Conservation (phyloP, 2,113 vertebrate genomes). For the Nansenia antarctica region DNA sequence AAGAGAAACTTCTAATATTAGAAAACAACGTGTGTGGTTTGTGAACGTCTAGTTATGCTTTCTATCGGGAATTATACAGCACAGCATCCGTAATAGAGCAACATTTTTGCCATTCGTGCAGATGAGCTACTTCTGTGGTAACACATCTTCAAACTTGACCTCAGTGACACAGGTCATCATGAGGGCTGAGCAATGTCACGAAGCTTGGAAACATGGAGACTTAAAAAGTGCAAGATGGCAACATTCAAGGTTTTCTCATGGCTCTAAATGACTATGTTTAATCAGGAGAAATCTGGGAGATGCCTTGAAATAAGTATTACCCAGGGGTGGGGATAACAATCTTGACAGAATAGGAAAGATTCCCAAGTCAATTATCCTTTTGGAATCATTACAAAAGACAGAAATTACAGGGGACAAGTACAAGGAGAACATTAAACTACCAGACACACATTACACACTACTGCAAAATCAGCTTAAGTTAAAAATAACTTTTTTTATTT, state of each 20-base stretch:
- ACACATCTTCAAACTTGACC: neutral
- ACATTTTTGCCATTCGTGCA: too few relatives aligned
- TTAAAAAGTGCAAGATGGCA: neutral
- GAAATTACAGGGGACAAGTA: constrained; percentile 8
- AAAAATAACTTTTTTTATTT: constrained; percentile 46
- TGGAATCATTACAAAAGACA: neutral
- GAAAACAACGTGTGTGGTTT: too few relatives aligned
- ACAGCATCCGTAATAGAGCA: too few relatives aligned
- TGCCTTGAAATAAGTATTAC: neutral
- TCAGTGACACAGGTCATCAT: neutral
- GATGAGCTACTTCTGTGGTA: too few relatives aligned
- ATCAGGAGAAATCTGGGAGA: neutral
- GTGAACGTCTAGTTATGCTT: too few relatives aligned
- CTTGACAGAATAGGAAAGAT: neutral
- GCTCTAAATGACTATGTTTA: too few relatives aligned
- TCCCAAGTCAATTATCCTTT: neutral
- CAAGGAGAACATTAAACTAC: constrained; percentile 21
- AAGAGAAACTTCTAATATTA: too few relatives aligned
- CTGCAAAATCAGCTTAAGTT: constrained; percentile 48
- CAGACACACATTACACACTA: constrained; percentile 22
- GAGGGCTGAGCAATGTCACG: neutral
- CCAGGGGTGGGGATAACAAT: too few relatives aligned
- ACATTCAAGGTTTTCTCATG: too few relatives aligned
- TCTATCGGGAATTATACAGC: too few relatives aligned
- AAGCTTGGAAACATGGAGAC: neutral